Evolutionary conservation across 2,797 vertebrate species (phyloP).

Genomic region (Microctenopoma lineatum): DNA sequence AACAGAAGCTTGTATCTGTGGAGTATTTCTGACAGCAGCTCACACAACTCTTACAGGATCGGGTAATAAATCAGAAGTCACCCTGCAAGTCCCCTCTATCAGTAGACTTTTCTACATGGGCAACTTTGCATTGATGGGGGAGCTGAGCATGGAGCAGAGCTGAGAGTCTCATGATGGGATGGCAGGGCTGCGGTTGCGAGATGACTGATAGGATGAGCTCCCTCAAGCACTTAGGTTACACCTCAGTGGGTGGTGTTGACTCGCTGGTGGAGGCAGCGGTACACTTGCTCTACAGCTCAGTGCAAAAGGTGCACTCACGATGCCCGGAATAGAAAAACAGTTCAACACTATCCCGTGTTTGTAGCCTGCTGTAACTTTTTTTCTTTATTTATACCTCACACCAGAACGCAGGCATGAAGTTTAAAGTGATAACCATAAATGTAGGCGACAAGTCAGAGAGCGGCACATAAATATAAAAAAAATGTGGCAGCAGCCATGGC

Average conservation of each 20-base stretch:
- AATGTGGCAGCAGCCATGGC: slow-evolving; percentile 4
- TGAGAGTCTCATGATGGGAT: slow-evolving; percentile 67
- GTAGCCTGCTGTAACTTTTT: slow-evolving; percentile 8
- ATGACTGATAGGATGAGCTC: slow-evolving; percentile 72
- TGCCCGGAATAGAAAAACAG: slow-evolving; percentile 34
- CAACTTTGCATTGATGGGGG: slow-evolving; percentile 64
- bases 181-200: slow-evolving; percentile 47
- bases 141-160: slow-evolving; percentile 63
- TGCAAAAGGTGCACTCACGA: slow-evolving; percentile 27
- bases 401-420: slow-evolving; percentile 12
- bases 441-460: slow-evolving; percentile 23
- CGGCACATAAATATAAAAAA: slow-evolving; percentile 3
- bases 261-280: slow-evolving; percentile 36
- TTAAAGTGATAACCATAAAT: slow-evolving; percentile 22
- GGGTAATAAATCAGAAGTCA: slow-evolving; percentile 69
- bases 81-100: slow-evolving; percentile 62
- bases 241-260: slow-evolving; percentile 63
- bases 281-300: slow-evolving; percentile 21
- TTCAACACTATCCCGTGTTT: slow-evolving; percentile 11
- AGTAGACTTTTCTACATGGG: slow-evolving; percentile 72
- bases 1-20: slow-evolving; percentile 37
- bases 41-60: slow-evolving; percentile 30
- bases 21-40: slow-evolving; percentile 49
- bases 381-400: slow-evolving; percentile 13
- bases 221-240: slow-evolving; percentile 59